Conservation (phyloP, 2,113 vertebrate species). For the Corythaixoides concolor region DNA sequence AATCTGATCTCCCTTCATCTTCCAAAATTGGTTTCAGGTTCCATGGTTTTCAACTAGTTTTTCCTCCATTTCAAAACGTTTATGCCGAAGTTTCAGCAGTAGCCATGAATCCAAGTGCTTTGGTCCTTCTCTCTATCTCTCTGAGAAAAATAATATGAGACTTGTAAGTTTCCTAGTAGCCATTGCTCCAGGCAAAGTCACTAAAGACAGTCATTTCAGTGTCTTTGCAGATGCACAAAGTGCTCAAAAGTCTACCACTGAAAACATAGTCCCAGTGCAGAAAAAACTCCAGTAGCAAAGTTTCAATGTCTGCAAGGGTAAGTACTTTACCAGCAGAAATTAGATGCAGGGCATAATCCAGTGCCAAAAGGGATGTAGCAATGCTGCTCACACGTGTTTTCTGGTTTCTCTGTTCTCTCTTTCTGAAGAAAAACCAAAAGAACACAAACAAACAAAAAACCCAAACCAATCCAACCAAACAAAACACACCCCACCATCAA, state of each 20-base stretch:
- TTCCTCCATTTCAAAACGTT: background rate
- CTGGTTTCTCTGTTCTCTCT: too few species aligned
- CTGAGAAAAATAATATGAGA: background rate
- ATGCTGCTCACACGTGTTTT: background rate
- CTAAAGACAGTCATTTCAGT: background rate
- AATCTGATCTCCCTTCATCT: background rate
- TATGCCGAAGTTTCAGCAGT: background rate
- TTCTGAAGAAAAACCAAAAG: too few species aligned
- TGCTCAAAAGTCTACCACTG: background rate
- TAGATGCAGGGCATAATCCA: background rate
- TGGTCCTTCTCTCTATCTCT: background rate
- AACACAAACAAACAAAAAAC: too few species aligned
- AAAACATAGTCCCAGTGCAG: background rate
- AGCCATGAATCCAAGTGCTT: background rate
- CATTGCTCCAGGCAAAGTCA: background rate
- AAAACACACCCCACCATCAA: too few species aligned
- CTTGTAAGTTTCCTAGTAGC: background rate
- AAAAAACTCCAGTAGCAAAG: background rate
- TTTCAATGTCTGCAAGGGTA: background rate
- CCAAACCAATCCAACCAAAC: too few species aligned
- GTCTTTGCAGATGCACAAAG: background rate
- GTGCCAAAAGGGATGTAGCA: background rate
- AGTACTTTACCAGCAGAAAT: background rate
- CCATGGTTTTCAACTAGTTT: background rate
- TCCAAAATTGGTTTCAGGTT: background rate